Evolutionary conservation across 2,888 invertebrate species (phyloP).

Genomic region (Oxystoma pomonae): DNA sequence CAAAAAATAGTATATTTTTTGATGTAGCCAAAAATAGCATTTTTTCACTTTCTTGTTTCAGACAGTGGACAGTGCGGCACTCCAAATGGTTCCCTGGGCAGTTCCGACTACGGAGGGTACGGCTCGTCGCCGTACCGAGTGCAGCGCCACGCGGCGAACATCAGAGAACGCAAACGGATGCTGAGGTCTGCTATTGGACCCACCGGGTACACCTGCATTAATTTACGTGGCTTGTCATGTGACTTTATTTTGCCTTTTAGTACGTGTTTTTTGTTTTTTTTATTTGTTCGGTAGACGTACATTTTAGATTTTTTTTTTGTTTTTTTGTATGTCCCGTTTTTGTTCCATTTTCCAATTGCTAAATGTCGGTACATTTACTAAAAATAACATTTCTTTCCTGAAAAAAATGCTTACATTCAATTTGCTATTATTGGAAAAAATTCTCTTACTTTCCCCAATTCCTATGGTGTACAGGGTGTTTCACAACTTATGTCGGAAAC

Average conservation of each 20-base stretch:
- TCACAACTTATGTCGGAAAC: no score
- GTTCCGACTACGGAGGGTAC: conserved; percentile 59
- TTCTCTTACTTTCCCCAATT: no score
- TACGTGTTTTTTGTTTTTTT: conserved; percentile 26
- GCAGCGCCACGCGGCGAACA: conserved; percentile 91
- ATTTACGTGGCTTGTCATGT: conserved; percentile 31
- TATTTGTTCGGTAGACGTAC: conserved; percentile 17
- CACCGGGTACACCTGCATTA: conserved; percentile 63
- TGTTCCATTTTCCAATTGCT: no score
- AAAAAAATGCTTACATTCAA: no score
- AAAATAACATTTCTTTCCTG: no score
- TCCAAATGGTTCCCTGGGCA: conserved; percentile 35
- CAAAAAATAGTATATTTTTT: no score
- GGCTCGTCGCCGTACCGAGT: conserved; percentile 79
- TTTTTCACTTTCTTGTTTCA: no score
- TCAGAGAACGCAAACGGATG: conserved; percentile 96
- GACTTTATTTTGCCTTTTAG: conserved; percentile 25
- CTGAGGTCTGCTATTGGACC: conserved; percentile 84
- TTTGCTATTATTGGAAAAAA: no score
- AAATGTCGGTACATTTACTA: no score
- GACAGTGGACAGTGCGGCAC: conserved; percentile 37
- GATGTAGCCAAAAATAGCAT: no score
- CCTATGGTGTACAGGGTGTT: no score
- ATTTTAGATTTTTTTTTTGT: conserved; percentile 15
- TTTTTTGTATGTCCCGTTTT: conserved; percentile 9